Base-by-base conservation (phyloP, 2,797 vertebrate species). In the Ibycter americanus region DNA sequence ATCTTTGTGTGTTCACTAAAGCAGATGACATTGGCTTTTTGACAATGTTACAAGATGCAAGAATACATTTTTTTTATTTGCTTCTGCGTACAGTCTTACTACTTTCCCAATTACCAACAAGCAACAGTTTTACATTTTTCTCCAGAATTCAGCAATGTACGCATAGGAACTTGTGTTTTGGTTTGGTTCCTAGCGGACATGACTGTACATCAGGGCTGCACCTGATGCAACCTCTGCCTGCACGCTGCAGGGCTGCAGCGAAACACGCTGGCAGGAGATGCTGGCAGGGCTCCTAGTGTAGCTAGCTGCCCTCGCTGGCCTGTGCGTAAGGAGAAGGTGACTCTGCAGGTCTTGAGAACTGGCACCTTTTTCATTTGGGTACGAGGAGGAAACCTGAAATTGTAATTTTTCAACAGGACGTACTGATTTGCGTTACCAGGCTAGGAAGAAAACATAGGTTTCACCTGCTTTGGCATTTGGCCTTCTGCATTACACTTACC, bases 391-490 rank as follows among this genome's bases (percentile, higher is more conserved):
- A 87, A 92, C 83, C 47, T 92, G 78, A 63, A 93, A 67, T 73
- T 85, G 91, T 92, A 63, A 56, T 80, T 94, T 95, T 92, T 87
- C 55, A 52, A 80, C 77, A 92, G 80, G 32, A 85, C 8, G 3
- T 55, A 46, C 86, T 90, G 94, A 96, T 93, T 84, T 93, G 90
- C 88, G 77, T 96, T 73, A 82, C 54, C 90, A 83, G 90, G 62
- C 74, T 89, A 61, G 59, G 56, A 82, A 89, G 83, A 77, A 96
- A 97, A 85, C 89, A 67, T 77, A 74, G 47, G 46, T 87, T 94
- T 94, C 83, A 59, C 56, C 92, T 93, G 88, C 71, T 93, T 38
- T 93, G 94, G 93, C 93, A 95, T 86, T 9, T 92, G 90, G 73
- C 88, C 88, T 95, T 94, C 91, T 94, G 91, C 83, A 74, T 96